Evolutionary conservation across 2,113 vertebrate genomes (phyloP), one percentile per base, ranked within the genome.

Genomic region (Scopus umbretta): DNA sequence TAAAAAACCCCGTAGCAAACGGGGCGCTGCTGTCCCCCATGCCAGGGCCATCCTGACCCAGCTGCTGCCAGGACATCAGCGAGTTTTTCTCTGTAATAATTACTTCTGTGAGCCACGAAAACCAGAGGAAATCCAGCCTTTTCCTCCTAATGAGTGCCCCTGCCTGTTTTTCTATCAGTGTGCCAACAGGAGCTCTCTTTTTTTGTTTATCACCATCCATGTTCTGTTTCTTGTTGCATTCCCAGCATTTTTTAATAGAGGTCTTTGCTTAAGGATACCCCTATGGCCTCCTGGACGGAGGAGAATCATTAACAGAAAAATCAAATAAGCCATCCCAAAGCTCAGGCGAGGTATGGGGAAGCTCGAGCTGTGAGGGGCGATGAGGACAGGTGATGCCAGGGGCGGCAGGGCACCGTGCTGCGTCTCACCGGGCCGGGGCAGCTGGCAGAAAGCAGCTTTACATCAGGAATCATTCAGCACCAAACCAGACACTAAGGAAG

Each of bases 371-470:
- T 1, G 6, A 32, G 29, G 16, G 10, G 30, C 8, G 14, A 36
- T 0, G 5, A 73, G 47, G 19, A 43, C 1, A 10, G 13, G 47
- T 0, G 1, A 23, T 26, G 29, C 52, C 9, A 12, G 11, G 17
- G 19, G 40, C 19, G 9, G 18, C 13, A 7, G 23, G 9, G 2
- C 53, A 34, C 53, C 3, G 2, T 2, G 8, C 30, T 79, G 50
- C 38, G 4, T 32, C 36, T 16, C 74, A 32, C n/a, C 4, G 4
- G 42, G 66, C 23, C 1, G 1, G n/a, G 55, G 23, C 47, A 79
- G 66, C 23, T 10, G 4, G 59, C 34, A 74, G 50, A 87, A 78
- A 68, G 0, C 5, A 58, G 34, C 16, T 88, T 68, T n/a, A 27
- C 23, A 13, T 1, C 17, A 55, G n/a, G 30, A 91, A 78, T 81